Evolutionary conservation across 2,888 invertebrate species (phyloP), one percentile per base, ranked within the genome.

Genomic region (Acanthosoma haemorrhoidale): DNA sequence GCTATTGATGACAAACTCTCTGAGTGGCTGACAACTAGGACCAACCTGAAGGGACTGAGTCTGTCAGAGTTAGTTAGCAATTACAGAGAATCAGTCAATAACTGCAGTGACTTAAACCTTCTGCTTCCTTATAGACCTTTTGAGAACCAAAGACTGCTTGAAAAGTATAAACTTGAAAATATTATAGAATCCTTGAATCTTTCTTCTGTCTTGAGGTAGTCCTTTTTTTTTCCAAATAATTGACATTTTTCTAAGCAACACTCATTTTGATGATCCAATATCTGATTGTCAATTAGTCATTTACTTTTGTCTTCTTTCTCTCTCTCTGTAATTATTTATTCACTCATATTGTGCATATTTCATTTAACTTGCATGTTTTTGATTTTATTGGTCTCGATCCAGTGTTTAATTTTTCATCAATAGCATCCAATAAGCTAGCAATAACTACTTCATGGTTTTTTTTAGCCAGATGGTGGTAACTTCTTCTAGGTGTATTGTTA

Each of bases 161-260:
- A 70, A 34, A 39, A 57, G 8, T 18, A 64, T 6, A 71, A 70
- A 31, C 21, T 71, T 8, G 59, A 61, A 25, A 69, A 71, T 16
- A 64, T 71, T 58, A 32, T 71, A 29, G 61, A 66, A 61, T 18
- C 34, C 43, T 59, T 59, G n/a, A 51, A 51, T 51, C 29, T 51
- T n/a, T 13, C 21, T 4, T 13, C 11, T 2, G 43, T 21, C 25
- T 43, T 21, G 1, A 18, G 18, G 21, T 43, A 43, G 21, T 13
- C 18, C 13, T 43, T 4, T 1, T 13, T 21, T 21, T 21, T 21
- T 21, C n/a, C n/a, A n/a, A n/a, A n/a, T n/a, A n/a, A n/a, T n/a
- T n/a, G n/a, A n/a, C n/a, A n/a, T n/a, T n/a, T n/a, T n/a, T n/a
- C n/a, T n/a, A n/a, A n/a, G n/a, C n/a, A n/a, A n/a, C n/a, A n/a